These are phyloP conservation scores for sheep (Ovis aries) DNA, from an alignment of 2,113 vertebrate genomes.

Conservation along the genomic window DNA sequence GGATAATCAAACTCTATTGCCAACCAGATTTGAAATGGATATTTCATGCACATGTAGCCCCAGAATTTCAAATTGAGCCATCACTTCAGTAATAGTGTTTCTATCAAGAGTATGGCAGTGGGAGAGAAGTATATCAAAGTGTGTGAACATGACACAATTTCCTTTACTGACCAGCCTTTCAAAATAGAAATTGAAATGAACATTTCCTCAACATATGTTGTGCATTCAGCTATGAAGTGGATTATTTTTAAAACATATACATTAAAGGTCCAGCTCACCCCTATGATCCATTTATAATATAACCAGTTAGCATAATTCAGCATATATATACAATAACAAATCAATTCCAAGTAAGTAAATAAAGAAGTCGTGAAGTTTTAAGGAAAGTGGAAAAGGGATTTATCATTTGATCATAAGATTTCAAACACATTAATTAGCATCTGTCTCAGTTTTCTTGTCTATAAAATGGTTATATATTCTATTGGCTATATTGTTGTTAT, in stretches of 20 bases:
- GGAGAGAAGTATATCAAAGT: background rate
- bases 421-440: background rate
- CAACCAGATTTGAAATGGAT: background rate
- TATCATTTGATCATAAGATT: background rate
- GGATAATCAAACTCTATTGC: background rate
- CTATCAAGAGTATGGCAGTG: background rate
- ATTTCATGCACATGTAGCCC: background rate
- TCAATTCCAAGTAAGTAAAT: background rate
- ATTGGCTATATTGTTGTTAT: background rate
- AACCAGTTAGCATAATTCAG: background rate
- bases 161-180: background rate
- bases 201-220: background rate
- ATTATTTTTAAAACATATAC: background rate
- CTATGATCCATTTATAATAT: background rate
- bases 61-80: background rate
- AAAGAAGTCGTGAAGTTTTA: background rate
- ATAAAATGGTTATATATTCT: background rate
- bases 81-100: background rate
- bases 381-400: background rate
- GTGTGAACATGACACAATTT: background rate
- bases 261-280: background rate
- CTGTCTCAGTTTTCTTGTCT: background rate
- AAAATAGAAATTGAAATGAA: background rate
- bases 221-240: background rate
- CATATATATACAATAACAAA: background rate